Percentiles rank a stretch among this genome's conserved stretches.
These are phyloP conservation scores for Meta bourneti DNA, from an alignment of 2,888 invertebrate species.

Conservation along the genomic window DNA sequence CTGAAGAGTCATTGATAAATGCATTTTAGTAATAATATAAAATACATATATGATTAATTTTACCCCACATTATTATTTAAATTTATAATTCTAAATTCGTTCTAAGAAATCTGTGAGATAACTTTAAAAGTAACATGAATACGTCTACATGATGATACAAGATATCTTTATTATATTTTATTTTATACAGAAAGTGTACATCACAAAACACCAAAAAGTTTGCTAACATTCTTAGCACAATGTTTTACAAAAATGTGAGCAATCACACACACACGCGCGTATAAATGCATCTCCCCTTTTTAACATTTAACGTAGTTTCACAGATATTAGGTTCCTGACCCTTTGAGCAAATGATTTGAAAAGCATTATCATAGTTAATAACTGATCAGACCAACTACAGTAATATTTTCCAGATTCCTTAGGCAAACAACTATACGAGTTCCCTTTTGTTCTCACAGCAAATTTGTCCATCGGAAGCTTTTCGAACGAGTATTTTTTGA, in stretches of 20 bases:
- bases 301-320: not conserved
- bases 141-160: not conserved
- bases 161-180: constrained; percentile 38
- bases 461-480: not conserved
- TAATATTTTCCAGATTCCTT: not conserved
- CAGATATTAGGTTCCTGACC: constrained; percentile 45
- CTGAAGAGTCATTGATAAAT: too few relatives aligned
- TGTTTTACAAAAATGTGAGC: constrained; percentile 51
- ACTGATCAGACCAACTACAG: not conserved
- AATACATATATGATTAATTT: too few relatives aligned
- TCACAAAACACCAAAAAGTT: constrained; percentile 46
- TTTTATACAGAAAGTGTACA: constrained; percentile 23
- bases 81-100: too few relatives aligned
- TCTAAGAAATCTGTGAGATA: too few relatives aligned
- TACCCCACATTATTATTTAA: too few relatives aligned
- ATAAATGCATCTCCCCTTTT: constrained; percentile 36
- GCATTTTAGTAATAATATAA: too few relatives aligned
- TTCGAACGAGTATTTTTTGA: not conserved
- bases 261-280: constrained; percentile 17
- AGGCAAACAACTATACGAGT: not conserved
- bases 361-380: constrained; percentile 1
- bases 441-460: not conserved
- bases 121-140: too few relatives aligned
- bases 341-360: constrained; percentile 40
- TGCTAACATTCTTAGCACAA: constrained; percentile 5